Conservation (phyloP, 1,140 invertebrate genomes). For the Saxidomus purpurata region DNA sequence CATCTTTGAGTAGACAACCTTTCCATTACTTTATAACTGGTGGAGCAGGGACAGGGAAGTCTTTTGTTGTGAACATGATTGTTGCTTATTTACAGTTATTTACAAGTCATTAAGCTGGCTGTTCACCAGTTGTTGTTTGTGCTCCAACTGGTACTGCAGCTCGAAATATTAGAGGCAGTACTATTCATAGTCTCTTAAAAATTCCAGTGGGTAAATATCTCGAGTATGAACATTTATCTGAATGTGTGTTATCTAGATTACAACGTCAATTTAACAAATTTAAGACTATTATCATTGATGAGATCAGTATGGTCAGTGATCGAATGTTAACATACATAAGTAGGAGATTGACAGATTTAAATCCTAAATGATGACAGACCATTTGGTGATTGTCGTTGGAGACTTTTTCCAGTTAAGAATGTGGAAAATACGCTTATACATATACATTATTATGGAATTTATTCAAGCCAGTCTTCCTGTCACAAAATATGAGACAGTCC, state of each 20-base stretch:
- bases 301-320: constrained; percentile 54
- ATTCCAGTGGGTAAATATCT: constrained; percentile 40
- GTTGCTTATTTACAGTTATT: constrained; percentile 49
- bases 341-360: constrained; percentile 56
- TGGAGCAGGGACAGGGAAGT: constrained; percentile 63
- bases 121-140: constrained; percentile 54
- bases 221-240: constrained; percentile 31
- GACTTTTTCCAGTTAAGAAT: constrained; percentile 62
- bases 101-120: constrained; percentile 26
- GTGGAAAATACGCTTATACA: constrained; percentile 39
- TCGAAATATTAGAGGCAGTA: constrained; percentile 48
- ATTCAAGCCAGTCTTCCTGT: constrained; percentile 63
- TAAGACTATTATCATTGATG: constrained; percentile 5
- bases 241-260: constrained; percentile 17
- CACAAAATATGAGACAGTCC: constrained; percentile 67
- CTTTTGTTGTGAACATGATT: constrained; percentile 27
- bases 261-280: neutral
- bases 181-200: constrained; percentile 50
- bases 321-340: constrained; percentile 41
- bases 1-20: neutral
- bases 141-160: constrained; percentile 64
- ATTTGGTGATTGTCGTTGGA: constrained; percentile 67
- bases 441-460: constrained; percentile 60
- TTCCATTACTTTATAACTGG: constrained; percentile 63
- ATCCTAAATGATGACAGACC: constrained; percentile 54